Base-by-base conservation (phyloP, 1,140 invertebrate genomes). In the Bombus confusus region DNA sequence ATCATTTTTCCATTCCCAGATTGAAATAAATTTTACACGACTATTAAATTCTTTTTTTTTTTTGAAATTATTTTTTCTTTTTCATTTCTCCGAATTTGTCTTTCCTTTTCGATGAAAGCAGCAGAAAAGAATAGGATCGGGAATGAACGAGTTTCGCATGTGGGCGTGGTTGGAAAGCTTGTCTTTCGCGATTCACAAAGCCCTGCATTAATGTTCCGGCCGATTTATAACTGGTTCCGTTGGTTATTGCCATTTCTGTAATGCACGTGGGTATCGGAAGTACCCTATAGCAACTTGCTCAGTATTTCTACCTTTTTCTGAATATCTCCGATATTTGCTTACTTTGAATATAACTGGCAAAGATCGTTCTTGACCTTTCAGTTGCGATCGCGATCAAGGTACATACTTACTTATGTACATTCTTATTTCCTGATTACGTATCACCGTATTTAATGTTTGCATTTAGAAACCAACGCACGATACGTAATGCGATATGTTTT, bases 331-430 rank as follows among this genome's bases (percentile, higher is more conserved):
- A 68, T 74, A 39, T 62, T 85, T 37, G 39, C 68, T 85, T 47
- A 31, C 52, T 64, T 34, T 0, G 31, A 43, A 41, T n/a, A 25
- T 18, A 41, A 28, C 9, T 47, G 25, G 43, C 43, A 34, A 85
- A 81, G 37, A 52, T 68, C 71, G 71, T 59, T 37, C 79, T 80
- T 85, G 84, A 85, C 59, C 84, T 85, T 85, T 85, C 28, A 4
- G 5, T 22, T 22, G 18, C n/a, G 15, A 15, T 28, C 28, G 76
- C 25, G 66, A 72, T 84, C 75, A 84, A 84, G 74, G 82, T 71
- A 34, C 74, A 8, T 52, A 69, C 31, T 22, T 52, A 69, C 22
- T 47, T 22, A 52, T 52, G 18, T 6, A 15, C 47, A 52, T 52
- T 5, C 37, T 31, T 8, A 28, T 34, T 83, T 47, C 28, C 8